A percentile compares a stretch with the other conserved stretches of the same genome.
phyloP scores from a whole-genome alignment of 2,888 invertebrate genomes.

The Lysandra bellargus region DNA sequence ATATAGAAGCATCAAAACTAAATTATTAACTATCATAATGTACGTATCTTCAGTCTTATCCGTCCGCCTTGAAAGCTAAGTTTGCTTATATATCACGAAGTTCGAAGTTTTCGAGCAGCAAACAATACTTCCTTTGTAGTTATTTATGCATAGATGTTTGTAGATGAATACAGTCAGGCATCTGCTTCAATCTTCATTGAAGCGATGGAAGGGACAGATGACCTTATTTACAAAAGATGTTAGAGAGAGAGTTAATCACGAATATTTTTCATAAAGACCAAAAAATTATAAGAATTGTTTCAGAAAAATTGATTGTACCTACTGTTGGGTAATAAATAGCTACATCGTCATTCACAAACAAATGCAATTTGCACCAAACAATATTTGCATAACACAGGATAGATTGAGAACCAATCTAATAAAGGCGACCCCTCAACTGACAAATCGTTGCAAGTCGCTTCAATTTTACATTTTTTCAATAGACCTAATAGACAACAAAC shows the following conservation, averaged over 20 bases:
- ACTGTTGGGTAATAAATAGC: background rate
- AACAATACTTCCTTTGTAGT: slow-evolving; percentile 24
- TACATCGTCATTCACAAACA: background rate
- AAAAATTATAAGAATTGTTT: background rate
- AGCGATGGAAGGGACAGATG: background rate
- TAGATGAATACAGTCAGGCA: background rate
- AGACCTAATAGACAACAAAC: slow-evolving; percentile 56
- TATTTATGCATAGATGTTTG: slow-evolving; percentile 23
- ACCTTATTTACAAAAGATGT: background rate
- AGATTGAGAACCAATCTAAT: slow-evolving; percentile 24
- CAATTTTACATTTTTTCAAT: slow-evolving; percentile 35
- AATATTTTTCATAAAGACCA: background rate
- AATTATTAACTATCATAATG: slow-evolving; percentile 28
- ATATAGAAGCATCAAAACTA: slow-evolving; percentile 16
- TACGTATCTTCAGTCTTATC: slow-evolving; percentile 7
- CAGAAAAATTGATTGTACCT: background rate
- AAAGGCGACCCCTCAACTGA: slow-evolving; percentile 23
- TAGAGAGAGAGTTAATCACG: background rate
- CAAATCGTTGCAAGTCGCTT: background rate
- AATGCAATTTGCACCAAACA: background rate
- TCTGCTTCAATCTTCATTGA: background rate
- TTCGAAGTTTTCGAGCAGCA: slow-evolving; percentile 16
- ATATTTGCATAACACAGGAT: slow-evolving; percentile 6
- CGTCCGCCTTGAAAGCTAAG: slow-evolving; percentile 23
- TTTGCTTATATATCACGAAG: slow-evolving; percentile 21